Evolutionary conservation across 1,140 invertebrate genomes (phyloP), one percentile per base, ranked within the genome.

Genomic region (Drosophila simulans): DNA sequence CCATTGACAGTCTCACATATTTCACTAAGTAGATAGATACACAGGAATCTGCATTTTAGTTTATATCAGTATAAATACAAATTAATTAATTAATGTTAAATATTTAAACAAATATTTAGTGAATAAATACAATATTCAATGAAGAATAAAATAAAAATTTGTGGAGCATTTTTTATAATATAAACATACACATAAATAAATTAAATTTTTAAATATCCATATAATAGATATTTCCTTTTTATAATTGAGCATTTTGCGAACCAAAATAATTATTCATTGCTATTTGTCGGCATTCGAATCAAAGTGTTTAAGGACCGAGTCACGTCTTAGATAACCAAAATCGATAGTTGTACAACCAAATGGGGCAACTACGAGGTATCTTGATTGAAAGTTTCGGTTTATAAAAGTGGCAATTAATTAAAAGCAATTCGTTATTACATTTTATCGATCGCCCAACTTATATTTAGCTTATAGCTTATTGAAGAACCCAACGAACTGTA

Each of bases 321-420:
- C 72, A 75, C 72, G 72, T 75, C 37, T 25, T 12, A 3, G 17
- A 8, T 49, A 27, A 12, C 57, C 39, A 49, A 74, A 75, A 43
- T 34, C 17, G 39, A 27, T 22, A 20, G 49, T 40, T 56, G 42
- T 43, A 20, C 43, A 22, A 1, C 70, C 59, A 53, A 43, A 25
- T 37, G 58, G n/a, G 45, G 31, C 25, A 31, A 31, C 45, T 54
- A 49, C 42, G 15, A 27, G 34, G n/a, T 66, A 15, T 51, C 27
- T 17, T 31, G 45, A 43, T 66, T 74, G 60, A 74, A 64, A 54
- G 46, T 74, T 74, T 40, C 51, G 69, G 17, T 58, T 74, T 64
- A 74, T 45, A 58, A 64, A 39, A 74, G 34, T 49, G 58, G 25
- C 51, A 64, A 74, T 74, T 55, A 51, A 54, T 63, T 52, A 20